Conservation (phyloP, 2,888 invertebrate species). For the Prosopocoilus inquinatus region DNA sequence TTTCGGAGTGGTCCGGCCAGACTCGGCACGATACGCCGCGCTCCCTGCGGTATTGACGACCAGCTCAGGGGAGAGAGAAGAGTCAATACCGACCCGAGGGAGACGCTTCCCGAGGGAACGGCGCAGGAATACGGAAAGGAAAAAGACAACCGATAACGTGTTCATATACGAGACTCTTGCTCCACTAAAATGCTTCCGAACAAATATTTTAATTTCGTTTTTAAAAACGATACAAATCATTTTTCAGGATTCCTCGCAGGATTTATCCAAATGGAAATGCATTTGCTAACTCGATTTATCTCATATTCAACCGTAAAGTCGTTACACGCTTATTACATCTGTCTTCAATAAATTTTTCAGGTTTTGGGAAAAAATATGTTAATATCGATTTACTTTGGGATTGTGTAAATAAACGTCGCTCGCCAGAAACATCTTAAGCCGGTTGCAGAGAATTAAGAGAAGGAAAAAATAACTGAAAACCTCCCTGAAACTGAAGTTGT, state of each 20-base stretch:
- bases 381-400: no score
- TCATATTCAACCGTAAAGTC: no score
- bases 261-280: no score
- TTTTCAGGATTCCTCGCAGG: no score
- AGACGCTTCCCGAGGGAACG: constrained; percentile 48
- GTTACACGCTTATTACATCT: no score
- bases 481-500: background rate
- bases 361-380: no score
- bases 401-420: no score
- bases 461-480: background rate
- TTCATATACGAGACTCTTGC: constrained; percentile 28
- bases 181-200: constrained; percentile 11
- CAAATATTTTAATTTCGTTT: constrained; percentile 20
- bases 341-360: no score
- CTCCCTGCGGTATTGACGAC: constrained; percentile 58
- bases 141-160: constrained; percentile 33
- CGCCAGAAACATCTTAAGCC: no score
- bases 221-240: constrained; percentile 2
- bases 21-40: constrained; percentile 44
- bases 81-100: constrained; percentile 58
- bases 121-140: constrained; percentile 29
- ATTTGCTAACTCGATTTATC: no score
- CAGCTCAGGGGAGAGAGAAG: constrained; percentile 55
- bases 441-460: no score
- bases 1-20: constrained; percentile 36